phyloP scores from a whole-genome alignment of 2,888 invertebrate genomes.

The Archips xylosteana region DNA sequence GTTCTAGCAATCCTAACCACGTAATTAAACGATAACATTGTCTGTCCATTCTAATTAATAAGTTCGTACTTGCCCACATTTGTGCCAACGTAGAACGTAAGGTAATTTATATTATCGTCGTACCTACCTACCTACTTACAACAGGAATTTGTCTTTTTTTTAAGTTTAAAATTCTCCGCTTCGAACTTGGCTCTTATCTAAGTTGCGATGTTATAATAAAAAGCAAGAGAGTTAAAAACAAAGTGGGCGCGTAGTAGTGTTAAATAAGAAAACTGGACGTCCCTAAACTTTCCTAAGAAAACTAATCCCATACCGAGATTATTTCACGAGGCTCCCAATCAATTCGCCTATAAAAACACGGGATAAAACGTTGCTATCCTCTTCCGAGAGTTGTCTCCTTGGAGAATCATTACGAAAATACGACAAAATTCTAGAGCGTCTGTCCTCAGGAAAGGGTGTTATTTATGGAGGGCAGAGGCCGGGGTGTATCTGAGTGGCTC shows the following conservation, averaged over 20 bases:
- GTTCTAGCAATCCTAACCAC: slow-evolving; percentile 25
- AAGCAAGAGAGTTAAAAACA: slow-evolving; percentile 18
- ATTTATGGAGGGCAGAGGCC: slow-evolving; percentile 77
- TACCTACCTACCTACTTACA: neutral
- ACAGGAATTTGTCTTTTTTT: slow-evolving; percentile 42
- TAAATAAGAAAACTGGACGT: slow-evolving; percentile 63
- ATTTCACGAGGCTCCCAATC: slow-evolving; percentile 76
- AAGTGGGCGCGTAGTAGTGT: slow-evolving; percentile 47
- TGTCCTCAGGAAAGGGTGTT: slow-evolving; percentile 74
- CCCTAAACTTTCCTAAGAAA: slow-evolving; percentile 68
- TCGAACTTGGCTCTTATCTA: slow-evolving; percentile 13
- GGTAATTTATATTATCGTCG: slow-evolving; percentile 11
- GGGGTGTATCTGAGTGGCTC: slow-evolving; percentile 78
- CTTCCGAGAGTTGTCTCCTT: slow-evolving; percentile 65
- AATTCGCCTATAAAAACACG: slow-evolving; percentile 78
- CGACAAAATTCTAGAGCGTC: slow-evolving; percentile 75
- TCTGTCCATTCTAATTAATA: slow-evolving; percentile 38
- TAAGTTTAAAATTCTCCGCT: neutral
- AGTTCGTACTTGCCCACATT: slow-evolving; percentile 25
- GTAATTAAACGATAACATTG: slow-evolving; percentile 39
- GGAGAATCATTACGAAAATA: slow-evolving; percentile 80
- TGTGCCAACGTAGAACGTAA: slow-evolving; percentile 11
- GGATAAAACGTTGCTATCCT: slow-evolving; percentile 55
- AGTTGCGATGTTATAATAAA: slow-evolving; percentile 23
- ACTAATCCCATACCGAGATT: slow-evolving; percentile 75